Conservation (phyloP, 2,888 invertebrate genomes). For the Serrognathus titanus region DNA sequence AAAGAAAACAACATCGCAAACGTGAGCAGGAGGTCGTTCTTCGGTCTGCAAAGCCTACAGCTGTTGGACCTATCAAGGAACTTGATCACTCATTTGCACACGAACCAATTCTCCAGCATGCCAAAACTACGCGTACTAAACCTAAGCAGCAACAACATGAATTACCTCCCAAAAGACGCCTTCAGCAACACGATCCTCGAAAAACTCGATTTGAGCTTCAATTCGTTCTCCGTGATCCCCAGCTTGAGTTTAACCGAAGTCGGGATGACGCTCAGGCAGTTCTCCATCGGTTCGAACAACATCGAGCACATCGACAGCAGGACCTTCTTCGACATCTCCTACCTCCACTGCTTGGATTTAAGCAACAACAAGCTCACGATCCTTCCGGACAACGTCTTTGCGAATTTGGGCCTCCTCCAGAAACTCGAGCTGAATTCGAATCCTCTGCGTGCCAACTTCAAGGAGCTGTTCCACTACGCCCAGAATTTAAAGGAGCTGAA, state of each 20-base stretch:
- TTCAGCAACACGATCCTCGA: constrained; percentile 78
- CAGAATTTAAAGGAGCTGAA: constrained; percentile 76
- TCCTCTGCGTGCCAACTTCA: constrained; percentile 78
- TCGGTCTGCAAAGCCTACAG: constrained; percentile 70
- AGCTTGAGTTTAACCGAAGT: constrained; percentile 74
- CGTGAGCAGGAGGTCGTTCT: constrained; percentile 73
- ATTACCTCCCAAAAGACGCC: constrained; percentile 71
- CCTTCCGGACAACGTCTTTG: constrained; percentile 84
- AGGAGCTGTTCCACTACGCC: constrained; percentile 83
- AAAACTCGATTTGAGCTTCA: constrained; percentile 74
- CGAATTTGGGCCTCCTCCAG: constrained; percentile 73
- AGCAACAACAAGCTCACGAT: constrained; percentile 79
- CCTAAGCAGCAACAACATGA: constrained; percentile 68
- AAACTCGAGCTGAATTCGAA: constrained; percentile 79
- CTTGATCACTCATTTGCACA: constrained; percentile 69
- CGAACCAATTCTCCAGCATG: constrained; percentile 76
- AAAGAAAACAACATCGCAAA: constrained; percentile 70
- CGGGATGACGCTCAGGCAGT: constrained; percentile 72
- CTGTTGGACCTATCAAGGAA: constrained; percentile 77
- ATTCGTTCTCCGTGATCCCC: constrained; percentile 75
- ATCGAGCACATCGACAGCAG: constrained; percentile 85
- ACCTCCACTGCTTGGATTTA: constrained; percentile 72
- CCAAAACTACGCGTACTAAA: constrained; percentile 71
- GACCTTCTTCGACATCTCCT: constrained; percentile 80
- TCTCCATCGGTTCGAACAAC: constrained; percentile 75